Evolutionary conservation across 1,140 invertebrate species (phyloP).

Genomic region (Papilio dardanus): DNA sequence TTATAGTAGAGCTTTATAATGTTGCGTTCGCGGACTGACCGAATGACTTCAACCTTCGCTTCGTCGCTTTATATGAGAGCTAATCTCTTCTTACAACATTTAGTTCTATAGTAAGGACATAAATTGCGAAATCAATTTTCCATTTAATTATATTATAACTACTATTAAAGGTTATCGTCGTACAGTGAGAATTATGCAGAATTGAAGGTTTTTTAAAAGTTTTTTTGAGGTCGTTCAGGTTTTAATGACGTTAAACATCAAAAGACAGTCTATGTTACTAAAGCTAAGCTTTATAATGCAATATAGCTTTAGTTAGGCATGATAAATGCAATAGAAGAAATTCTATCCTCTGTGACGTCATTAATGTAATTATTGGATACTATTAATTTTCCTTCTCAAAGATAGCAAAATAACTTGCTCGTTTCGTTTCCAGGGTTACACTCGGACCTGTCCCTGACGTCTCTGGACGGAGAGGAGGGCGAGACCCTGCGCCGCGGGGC

Average conservation of each 20-base stretch:
- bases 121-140: not conserved
- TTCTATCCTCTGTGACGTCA: too few species aligned
- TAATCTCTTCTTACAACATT: constrained; percentile 5
- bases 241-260: too few species aligned
- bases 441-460: constrained; percentile 82
- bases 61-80: not conserved
- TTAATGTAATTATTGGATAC: not conserved
- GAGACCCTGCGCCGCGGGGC: constrained; percentile 83
- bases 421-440: constrained; percentile 78
- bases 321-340: too few species aligned
- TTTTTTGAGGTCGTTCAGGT: too few species aligned
- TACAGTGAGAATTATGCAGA: too few species aligned
- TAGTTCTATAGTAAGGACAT: not conserved
- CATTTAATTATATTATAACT: not conserved
- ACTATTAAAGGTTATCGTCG: not conserved
- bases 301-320: too few species aligned
- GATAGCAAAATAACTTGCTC: too few species aligned
- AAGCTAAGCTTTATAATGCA: too few species aligned
- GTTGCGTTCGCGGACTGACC: not conserved
- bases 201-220: too few species aligned
- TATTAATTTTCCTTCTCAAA: not conserved
- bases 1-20: not conserved
- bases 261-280: not conserved
- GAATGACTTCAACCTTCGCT: not conserved
- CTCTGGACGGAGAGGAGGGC: constrained; percentile 81